Evolutionary conservation across 1,140 invertebrate species (phyloP).

Genomic region (Anthonomus grandis): DNA sequence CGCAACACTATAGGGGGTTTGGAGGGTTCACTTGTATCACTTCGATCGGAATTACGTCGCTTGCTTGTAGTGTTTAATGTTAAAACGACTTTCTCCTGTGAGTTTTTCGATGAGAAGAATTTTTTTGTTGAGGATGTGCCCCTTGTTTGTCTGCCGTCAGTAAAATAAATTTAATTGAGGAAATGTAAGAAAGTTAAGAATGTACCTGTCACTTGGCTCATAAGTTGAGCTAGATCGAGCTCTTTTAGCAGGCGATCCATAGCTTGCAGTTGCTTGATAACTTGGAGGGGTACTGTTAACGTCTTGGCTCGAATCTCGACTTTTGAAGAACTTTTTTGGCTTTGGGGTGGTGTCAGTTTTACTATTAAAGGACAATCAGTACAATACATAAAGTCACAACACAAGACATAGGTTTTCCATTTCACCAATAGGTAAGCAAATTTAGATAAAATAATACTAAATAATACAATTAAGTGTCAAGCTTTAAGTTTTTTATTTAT

Average conservation of each 20-base stretch:
- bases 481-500: too few species aligned
- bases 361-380: neutral
- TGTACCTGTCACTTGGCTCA: slow-evolving; percentile 35
- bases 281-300: slow-evolving; percentile 43
- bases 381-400: too few species aligned
- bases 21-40: slow-evolving; percentile 48
- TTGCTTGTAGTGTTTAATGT: neutral
- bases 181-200: too few species aligned
- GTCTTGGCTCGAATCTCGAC: slow-evolving; percentile 63
- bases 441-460: too few species aligned
- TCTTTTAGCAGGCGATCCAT: slow-evolving; percentile 16
- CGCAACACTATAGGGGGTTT: slow-evolving; percentile 66
- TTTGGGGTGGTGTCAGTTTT: slow-evolving; percentile 50
- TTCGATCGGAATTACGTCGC: slow-evolving; percentile 45
- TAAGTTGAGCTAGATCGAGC: slow-evolving; percentile 26
- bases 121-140: slow-evolving; percentile 36
- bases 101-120: slow-evolving; percentile 45
- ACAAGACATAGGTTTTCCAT: too few species aligned
- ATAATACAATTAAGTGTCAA: too few species aligned
- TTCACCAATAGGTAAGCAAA: too few species aligned
- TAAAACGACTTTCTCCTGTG: slow-evolving; percentile 13
- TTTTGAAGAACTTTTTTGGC: slow-evolving; percentile 90
- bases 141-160: slow-evolving; percentile 18
- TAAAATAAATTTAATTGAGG: neutral
- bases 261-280: slow-evolving; percentile 22